Base-by-base conservation (phyloP, 2,888 invertebrate genomes). In the Stenodera caucasica region DNA sequence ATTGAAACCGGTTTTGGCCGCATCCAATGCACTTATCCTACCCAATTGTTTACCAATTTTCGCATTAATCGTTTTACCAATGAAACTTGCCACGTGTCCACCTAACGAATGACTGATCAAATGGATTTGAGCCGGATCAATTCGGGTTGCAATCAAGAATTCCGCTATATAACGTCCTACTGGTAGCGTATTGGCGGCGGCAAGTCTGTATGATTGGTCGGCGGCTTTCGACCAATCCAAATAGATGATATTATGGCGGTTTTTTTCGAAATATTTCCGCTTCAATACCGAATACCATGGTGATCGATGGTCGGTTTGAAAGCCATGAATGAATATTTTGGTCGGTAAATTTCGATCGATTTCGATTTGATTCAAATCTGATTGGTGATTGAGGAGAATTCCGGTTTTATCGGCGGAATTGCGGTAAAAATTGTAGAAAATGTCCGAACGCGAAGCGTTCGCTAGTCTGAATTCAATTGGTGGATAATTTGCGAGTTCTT, bases 261-360 rank as follows among this genome's bases (percentile, higher is more conserved):
- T 77, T 35, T 77, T 66, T 53, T 72, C 61, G 40, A 83, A 75
- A 61, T 79, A 82, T 18, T 76, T 80, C 58, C 78, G 70, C 73
- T 78, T 82, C 68, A 82, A 71, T 1, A 76, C 67, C n/a, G 70
- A 35, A 33, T 79, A 75, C 68, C 80, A 81, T 5, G 75, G 71
- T 40, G 79, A 78, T 35, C 74, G 75, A 33, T 78, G 77, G 59
- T 80, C 81, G 1, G 81, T 80, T 53, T 81, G 80, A 81, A 81
- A 83, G n/a, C 83, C 83, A 57, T 83, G 83, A 26, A 83, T 80
- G 33, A 83, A 75, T 8, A 82, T 70, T 66, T 82, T 81, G 0
- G 82, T 82, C 53, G 77, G 75, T 21, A 71, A 37, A 7, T 67
- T 63, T 57, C 60, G 65, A 32, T 71, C 58, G 14, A 67, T 52